Evolutionary conservation across 1,140 invertebrate species (phyloP).

Genomic region (Tribolium madens): DNA sequence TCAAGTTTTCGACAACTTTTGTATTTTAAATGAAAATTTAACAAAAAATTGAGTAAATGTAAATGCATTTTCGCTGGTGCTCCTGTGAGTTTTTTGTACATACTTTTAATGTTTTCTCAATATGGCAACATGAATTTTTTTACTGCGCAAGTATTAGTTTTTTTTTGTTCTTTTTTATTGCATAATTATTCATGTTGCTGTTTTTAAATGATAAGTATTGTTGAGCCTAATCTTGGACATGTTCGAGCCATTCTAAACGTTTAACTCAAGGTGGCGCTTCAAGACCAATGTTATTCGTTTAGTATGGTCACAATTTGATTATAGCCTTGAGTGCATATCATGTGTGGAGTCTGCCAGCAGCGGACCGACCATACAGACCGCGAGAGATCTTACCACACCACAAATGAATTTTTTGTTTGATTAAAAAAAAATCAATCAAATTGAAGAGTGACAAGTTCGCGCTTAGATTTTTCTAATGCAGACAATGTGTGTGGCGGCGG

Average conservation of each 20-base stretch:
- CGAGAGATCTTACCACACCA: conserved; percentile 60
- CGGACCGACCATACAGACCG: conserved; percentile 63
- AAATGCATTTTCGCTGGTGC: conserved; percentile 46
- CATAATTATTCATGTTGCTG: conserved; percentile 38
- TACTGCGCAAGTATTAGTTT: conserved; percentile 11
- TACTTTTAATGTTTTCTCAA: conserved; percentile 37
- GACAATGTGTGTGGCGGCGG: conserved; percentile 67
- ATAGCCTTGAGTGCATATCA: conserved; percentile 65
- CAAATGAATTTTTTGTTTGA: not conserved
- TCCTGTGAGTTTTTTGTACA: conserved; percentile 41
- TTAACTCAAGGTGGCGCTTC: not conserved
- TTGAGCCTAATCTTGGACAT: conserved; percentile 43
- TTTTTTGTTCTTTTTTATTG: not conserved
- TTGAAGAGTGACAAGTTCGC: conserved; percentile 32
- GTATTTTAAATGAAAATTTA: conserved; percentile 9
- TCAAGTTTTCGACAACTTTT: conserved; percentile 31
- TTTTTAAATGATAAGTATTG: conserved; percentile 40
- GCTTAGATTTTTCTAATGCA: conserved; percentile 63
- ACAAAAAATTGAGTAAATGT: conserved; percentile 9
- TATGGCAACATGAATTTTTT: conserved; percentile 37
- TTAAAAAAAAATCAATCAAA: too few species aligned
- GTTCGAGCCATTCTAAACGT: conserved; percentile 17
- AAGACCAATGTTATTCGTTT: conserved; percentile 50
- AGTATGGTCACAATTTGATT: conserved; percentile 48
- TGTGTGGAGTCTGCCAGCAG: conserved; percentile 64